Percentiles rank a stretch among this genome's conserved stretches.
Conservation (phyloP, 2,113 vertebrate genomes). For the Ahaetulla prasina region DNA sequence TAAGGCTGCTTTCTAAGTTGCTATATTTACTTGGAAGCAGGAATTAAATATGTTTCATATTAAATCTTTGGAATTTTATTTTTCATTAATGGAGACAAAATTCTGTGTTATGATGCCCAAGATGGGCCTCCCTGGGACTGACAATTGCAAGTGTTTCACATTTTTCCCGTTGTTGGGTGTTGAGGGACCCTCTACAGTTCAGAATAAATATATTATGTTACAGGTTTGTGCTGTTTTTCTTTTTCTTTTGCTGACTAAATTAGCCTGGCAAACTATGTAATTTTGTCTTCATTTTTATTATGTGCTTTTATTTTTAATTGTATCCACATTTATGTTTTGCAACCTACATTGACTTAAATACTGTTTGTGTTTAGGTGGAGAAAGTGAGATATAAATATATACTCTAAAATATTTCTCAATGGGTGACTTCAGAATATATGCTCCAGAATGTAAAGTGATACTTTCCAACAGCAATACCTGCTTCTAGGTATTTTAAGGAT, state of each 20-base stretch:
- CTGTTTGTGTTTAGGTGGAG: neutral
- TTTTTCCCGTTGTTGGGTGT: neutral
- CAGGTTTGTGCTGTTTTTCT: neutral
- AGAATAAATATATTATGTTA: neutral
- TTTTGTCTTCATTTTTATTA: neutral
- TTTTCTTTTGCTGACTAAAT: neutral
- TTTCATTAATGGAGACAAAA: neutral
- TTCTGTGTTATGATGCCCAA: neutral
- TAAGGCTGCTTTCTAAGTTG: neutral
- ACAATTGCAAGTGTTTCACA: neutral
- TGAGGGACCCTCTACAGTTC: neutral
- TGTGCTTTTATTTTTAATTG: neutral
- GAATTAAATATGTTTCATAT: neutral
- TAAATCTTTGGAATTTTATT: neutral
- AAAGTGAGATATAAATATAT: neutral
- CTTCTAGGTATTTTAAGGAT: neutral
- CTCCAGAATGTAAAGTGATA: neutral
- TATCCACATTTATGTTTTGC: neutral
- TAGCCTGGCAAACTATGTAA: neutral
- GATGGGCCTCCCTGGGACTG: neutral
- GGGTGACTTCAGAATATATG: neutral
- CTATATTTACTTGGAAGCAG: neutral
- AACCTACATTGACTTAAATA: neutral
- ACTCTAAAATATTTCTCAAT: neutral
- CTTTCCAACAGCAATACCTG: neutral